Evolutionary conservation across 2,888 invertebrate genomes (phyloP).

Genomic region (Arctia plantaginis): DNA sequence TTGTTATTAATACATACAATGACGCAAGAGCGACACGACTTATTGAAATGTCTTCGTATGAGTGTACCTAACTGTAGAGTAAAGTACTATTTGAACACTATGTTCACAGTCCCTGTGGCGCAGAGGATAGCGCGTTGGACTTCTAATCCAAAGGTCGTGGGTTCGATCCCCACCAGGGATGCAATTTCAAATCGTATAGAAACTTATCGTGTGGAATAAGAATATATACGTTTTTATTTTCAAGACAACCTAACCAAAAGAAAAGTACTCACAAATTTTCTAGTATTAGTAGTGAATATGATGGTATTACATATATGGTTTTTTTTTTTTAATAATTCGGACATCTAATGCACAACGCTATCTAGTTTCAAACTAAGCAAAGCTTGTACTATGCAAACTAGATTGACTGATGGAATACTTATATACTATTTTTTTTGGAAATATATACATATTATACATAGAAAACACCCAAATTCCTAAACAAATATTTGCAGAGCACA

Average conservation of each 20-base stretch:
- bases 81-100: slow-evolving; percentile 54
- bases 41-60: slow-evolving; percentile 37
- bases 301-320: too few relatives aligned
- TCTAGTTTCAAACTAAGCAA: too few relatives aligned
- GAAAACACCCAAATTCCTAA: too few relatives aligned
- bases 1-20: not conserved
- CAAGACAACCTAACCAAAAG: not conserved
- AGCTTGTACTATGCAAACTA: too few relatives aligned
- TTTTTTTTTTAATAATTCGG: too few relatives aligned
- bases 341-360: too few relatives aligned
- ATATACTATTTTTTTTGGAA: too few relatives aligned
- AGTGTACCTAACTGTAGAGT: slow-evolving; percentile 41
- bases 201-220: not conserved
- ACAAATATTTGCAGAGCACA: too few relatives aligned
- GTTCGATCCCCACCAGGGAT: slow-evolving; percentile 94
- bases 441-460: too few relatives aligned
- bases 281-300: too few relatives aligned
- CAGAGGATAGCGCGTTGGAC: slow-evolving; percentile 92
- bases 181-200: slow-evolving; percentile 49
- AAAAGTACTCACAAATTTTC: not conserved
- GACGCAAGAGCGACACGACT: not conserved
- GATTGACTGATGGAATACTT: too few relatives aligned
- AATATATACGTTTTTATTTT: not conserved
- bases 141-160: slow-evolving; percentile 71
- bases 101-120: slow-evolving; percentile 89